Evolutionary conservation across 2,888 invertebrate genomes (phyloP).

Genomic region (Gisinianus flammeolus): DNA sequence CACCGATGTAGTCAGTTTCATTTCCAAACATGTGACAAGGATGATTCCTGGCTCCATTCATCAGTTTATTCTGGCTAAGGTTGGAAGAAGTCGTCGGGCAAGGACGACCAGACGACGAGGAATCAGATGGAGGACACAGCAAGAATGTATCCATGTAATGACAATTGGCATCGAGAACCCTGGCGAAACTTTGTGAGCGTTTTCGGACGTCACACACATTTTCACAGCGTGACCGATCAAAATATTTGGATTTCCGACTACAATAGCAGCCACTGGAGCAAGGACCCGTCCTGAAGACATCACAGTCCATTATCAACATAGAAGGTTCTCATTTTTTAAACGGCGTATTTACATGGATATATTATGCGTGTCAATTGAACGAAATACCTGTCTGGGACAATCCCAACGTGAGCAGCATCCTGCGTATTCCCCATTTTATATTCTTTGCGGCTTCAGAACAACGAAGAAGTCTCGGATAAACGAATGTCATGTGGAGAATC

Average conservation of each 20-base stretch:
- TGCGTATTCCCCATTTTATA: too few relatives aligned
- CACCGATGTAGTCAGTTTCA: not conserved
- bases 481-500: too few relatives aligned
- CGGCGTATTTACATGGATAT: too few relatives aligned
- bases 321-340: too few relatives aligned
- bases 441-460: too few relatives aligned
- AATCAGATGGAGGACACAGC: not conserved
- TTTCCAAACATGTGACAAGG: too few relatives aligned
- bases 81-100: too few relatives aligned
- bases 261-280: not conserved
- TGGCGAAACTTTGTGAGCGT: not conserved
- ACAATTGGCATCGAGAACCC: not conserved
- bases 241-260: slow-evolving; percentile 1
- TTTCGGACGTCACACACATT: not conserved
- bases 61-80: not conserved
- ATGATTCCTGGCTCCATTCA: not conserved
- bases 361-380: too few relatives aligned
- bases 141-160: not conserved
- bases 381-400: too few relatives aligned
- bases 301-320: too few relatives aligned
- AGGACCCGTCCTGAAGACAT: not conserved
- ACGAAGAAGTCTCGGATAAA: too few relatives aligned
- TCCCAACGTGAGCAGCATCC: too few relatives aligned
- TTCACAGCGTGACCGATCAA: not conserved
- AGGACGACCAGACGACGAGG: not conserved